These are phyloP conservation scores for Nannospalax galili DNA, from an alignment of 2,113 vertebrate genomes.

Conservation along the genomic window DNA sequence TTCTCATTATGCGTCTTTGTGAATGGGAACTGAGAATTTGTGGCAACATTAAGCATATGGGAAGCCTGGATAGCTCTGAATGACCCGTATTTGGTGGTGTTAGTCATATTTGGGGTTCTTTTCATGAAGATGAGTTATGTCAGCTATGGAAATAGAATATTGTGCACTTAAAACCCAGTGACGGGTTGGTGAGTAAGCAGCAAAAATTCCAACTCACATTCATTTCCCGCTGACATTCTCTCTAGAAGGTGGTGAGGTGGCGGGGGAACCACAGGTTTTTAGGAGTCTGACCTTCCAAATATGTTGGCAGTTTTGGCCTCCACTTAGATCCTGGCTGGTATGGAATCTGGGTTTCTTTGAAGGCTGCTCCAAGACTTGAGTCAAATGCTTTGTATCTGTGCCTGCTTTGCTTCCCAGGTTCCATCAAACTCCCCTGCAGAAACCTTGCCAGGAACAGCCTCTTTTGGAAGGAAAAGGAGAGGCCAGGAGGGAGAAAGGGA, in stretches of 20 bases:
- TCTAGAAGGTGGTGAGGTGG: slow-evolving; percentile 42
- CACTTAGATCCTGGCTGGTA: slow-evolving; percentile 54
- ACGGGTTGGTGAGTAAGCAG: slow-evolving; percentile 21
- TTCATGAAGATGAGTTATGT: slow-evolving; percentile 10
- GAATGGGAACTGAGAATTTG: slow-evolving; percentile 55
- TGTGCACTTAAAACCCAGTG: slow-evolving; percentile 2
- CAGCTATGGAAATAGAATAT: slow-evolving; percentile 3
- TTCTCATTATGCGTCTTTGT: slow-evolving; percentile 22
- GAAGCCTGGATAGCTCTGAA: not conserved
- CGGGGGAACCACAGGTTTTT: not conserved
- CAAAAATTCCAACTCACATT: slow-evolving; percentile 26
- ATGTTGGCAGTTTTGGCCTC: slow-evolving; percentile 64
- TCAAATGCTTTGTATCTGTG: slow-evolving; percentile 76
- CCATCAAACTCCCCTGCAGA: slow-evolving; percentile 65
- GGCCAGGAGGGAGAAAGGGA: slow-evolving; percentile 14
- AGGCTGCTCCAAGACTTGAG: slow-evolving; percentile 65
- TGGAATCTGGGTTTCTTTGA: slow-evolving; percentile 76
- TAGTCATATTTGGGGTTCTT: slow-evolving; percentile 13
- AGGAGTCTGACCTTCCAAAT: slow-evolving; percentile 52
- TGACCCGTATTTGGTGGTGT: not conserved
- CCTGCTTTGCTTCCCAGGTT: slow-evolving; percentile 78
- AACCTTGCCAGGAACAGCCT: slow-evolving; percentile 74
- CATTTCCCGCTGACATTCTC: not conserved
- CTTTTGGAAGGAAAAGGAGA: slow-evolving; percentile 46
- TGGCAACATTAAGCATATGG: not conserved